phyloP scores from a whole-genome alignment of 2,888 invertebrate species.

The Buathra laborator region DNA sequence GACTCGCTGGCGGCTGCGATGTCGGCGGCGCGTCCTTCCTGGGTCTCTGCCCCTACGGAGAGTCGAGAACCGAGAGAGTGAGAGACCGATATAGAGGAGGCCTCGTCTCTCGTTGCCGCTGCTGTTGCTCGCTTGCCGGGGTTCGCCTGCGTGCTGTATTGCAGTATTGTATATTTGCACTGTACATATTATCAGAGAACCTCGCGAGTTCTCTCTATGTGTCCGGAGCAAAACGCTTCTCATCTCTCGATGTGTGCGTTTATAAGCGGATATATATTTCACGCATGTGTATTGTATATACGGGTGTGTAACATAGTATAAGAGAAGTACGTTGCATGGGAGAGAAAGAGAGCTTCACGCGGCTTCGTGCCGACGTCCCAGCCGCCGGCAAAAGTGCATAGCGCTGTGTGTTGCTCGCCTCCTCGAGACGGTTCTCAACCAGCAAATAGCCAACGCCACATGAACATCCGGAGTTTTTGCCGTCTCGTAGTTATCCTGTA shows the following conservation, averaged over 20 bases:
- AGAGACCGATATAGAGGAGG: constrained; percentile 22
- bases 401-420: constrained; percentile 62
- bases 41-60: constrained; percentile 84
- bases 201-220: constrained; percentile 66
- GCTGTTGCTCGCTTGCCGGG: background rate
- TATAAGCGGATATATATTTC: background rate
- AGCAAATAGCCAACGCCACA: constrained; percentile 60
- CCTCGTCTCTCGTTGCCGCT: constrained; percentile 40
- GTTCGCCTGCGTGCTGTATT: constrained; percentile 73
- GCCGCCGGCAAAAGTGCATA: constrained; percentile 83
- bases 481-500: background rate
- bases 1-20: constrained; percentile 57
- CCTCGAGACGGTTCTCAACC: constrained; percentile 82
- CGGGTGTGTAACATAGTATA: constrained; percentile 53
- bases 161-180: constrained; percentile 81
- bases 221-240: constrained; percentile 31
- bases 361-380: constrained; percentile 63
- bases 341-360: constrained; percentile 49
- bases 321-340: background rate
- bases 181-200: constrained; percentile 80
- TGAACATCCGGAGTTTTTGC: constrained; percentile 61
- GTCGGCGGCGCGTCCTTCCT: constrained; percentile 82
- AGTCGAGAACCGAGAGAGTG: constrained; percentile 59
- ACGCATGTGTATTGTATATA: constrained; percentile 16
- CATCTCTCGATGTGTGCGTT: constrained; percentile 17